Evolutionary conservation across 2,888 invertebrate genomes (phyloP).

Genomic region (Lissonota sp.): DNA sequence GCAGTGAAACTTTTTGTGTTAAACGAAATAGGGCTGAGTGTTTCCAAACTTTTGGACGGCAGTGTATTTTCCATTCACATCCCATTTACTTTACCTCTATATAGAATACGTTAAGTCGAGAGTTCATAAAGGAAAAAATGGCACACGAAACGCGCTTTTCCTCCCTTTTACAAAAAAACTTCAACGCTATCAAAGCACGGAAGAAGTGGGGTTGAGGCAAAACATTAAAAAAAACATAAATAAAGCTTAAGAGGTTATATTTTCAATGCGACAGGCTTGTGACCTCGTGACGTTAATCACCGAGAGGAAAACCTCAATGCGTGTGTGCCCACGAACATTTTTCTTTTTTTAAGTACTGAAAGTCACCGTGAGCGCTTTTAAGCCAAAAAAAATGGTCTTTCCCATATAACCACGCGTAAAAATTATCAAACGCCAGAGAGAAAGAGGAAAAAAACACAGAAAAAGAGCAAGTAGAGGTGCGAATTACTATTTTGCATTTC

Average conservation of each 20-base stretch:
- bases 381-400: conserved; percentile 25
- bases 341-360: not conserved
- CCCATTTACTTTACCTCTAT: too few relatives aligned
- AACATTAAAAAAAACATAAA: conserved; percentile 11
- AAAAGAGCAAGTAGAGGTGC: conserved; percentile 15
- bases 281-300: conserved; percentile 60
- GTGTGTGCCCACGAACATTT: conserved; percentile 18
- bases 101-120: not conserved
- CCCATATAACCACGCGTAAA: not conserved
- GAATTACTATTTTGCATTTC: conserved; percentile 1
- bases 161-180: conserved; percentile 12
- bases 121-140: conserved; percentile 9
- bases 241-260: conserved; percentile 28
- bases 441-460: not conserved
- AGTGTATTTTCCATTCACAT: too few relatives aligned
- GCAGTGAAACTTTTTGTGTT: too few relatives aligned
- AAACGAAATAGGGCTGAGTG: too few relatives aligned
- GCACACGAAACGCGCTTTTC: not conserved
- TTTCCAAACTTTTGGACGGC: too few relatives aligned
- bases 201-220: not conserved
- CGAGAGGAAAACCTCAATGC: conserved; percentile 44
- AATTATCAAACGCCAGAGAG: conserved; percentile 26
- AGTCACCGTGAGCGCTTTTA: conserved; percentile 6
- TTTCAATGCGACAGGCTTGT: conserved; percentile 54
- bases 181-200: conserved; percentile 24